phyloP scores from a whole-genome alignment of 2,113 vertebrate species.

The Shinisaurus crocodilurus region DNA sequence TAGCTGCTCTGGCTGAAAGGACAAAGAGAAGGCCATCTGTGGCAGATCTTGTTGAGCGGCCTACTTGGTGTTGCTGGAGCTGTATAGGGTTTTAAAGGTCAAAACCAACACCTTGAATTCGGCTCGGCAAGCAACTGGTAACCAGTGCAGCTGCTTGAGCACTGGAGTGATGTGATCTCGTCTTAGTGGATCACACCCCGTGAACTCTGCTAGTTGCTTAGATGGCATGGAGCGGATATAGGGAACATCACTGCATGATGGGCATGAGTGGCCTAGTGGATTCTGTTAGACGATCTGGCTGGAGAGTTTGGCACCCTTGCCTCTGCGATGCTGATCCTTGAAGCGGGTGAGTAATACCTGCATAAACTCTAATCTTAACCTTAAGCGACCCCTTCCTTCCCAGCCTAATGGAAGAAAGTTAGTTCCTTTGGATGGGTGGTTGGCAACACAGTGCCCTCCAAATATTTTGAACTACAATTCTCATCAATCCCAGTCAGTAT shows the following conservation, averaged over 20 bases:
- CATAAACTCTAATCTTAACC: not conserved
- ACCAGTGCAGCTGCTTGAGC: too few relatives aligned
- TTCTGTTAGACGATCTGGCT: not conserved
- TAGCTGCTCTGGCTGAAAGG: too few relatives aligned
- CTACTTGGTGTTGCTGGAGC: too few relatives aligned
- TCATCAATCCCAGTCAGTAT: not conserved
- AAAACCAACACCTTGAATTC: too few relatives aligned
- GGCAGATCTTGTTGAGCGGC: too few relatives aligned
- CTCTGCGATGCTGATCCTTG: not conserved
- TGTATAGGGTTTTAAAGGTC: too few relatives aligned
- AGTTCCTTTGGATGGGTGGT: not conserved
- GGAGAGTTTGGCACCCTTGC: too few relatives aligned
- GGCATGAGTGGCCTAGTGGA: not conserved
- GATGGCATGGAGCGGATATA: not conserved
- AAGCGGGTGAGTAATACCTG: not conserved
- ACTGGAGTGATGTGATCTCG: too few relatives aligned
- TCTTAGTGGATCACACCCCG: not conserved
- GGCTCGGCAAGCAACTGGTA: too few relatives aligned
- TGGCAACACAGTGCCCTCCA: not conserved
- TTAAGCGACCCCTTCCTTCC: too few relatives aligned
- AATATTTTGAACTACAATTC: not conserved
- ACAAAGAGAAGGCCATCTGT: too few relatives aligned
- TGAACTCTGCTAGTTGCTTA: not conserved
- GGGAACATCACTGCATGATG: too few relatives aligned
- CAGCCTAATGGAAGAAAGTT: not conserved